phyloP scores from a whole-genome alignment of 2,797 vertebrate species.

The Sarcophilus harrisii region DNA sequence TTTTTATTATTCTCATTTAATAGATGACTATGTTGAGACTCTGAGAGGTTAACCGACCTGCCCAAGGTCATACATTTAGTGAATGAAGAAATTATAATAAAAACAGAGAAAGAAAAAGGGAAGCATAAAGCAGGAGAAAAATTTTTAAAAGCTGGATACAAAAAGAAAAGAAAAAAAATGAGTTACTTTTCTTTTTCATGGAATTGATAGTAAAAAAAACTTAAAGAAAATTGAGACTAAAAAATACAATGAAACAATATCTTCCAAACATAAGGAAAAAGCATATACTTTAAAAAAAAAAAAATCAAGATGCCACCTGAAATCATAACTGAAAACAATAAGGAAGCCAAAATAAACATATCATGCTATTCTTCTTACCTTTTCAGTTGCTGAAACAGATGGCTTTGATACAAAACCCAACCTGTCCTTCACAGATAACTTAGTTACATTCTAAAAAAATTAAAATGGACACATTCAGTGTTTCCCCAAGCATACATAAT shows the following conservation, averaged over 20 bases:
- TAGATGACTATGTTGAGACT: not conserved
- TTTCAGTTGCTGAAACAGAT: slow-evolving; percentile 89
- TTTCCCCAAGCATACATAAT: slow-evolving; percentile 70
- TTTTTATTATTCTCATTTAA: not conserved
- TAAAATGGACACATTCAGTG: slow-evolving; percentile 79
- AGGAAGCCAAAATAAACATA: slow-evolving; percentile 81
- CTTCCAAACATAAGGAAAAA: slow-evolving; percentile 71
- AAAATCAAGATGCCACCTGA: slow-evolving; percentile 78
- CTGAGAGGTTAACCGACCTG: not conserved
- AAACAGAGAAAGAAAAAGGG: slow-evolving; percentile 48
- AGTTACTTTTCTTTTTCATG: slow-evolving; percentile 69
- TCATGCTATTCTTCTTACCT: slow-evolving; percentile 87
- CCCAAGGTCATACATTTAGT: not conserved
- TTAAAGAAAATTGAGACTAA: slow-evolving; percentile 54
- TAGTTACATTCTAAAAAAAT: slow-evolving; percentile 90
- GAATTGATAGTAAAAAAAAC: slow-evolving; percentile 65
- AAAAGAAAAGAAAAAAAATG: slow-evolving; percentile 56
- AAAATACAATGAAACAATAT: slow-evolving; percentile 75
- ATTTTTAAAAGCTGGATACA: slow-evolving; percentile 73
- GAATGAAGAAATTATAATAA: slow-evolving; percentile 55
- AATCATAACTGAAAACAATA: slow-evolving; percentile 70
- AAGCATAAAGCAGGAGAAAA: slow-evolving; percentile 49
- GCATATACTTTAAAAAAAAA: not conserved
- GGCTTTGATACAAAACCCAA: slow-evolving; percentile 93
- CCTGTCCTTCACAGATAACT: slow-evolving; percentile 94